Evolutionary conservation across 2,113 vertebrate species (phyloP).

Genomic region (Chamaea fasciata): DNA sequence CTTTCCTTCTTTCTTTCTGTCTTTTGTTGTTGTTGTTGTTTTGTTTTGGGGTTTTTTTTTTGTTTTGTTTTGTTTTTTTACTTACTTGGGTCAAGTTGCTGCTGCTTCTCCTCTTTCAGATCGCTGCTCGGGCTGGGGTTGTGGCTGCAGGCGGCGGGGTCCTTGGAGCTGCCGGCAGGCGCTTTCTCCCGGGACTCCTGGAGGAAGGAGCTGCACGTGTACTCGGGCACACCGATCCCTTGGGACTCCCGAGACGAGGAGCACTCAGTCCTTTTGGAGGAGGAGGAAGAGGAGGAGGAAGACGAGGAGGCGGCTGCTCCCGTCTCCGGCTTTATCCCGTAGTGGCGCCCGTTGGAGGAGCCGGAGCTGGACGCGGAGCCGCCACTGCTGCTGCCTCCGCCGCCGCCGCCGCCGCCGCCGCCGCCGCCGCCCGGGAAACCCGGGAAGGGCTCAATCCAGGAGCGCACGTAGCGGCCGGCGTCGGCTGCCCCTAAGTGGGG

Average conservation of each 20-base stretch:
- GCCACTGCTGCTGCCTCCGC: slow-evolving; percentile 40
- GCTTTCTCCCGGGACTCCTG: slow-evolving; percentile 82
- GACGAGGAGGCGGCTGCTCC: slow-evolving; percentile 73
- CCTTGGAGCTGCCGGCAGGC: slow-evolving; percentile 70
- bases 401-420: slow-evolving; percentile 5
- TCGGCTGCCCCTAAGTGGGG: slow-evolving; percentile 86
- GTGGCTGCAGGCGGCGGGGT: slow-evolving; percentile 79
- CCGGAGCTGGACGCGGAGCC: slow-evolving; percentile 54
- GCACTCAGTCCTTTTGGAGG: slow-evolving; percentile 84
- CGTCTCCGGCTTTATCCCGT: slow-evolving; percentile 86
- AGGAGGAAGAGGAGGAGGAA: slow-evolving; percentile 69
- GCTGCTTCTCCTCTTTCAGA: slow-evolving; percentile 91
- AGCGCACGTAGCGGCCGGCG: slow-evolving; percentile 88
- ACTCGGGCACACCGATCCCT: slow-evolving; percentile 78
- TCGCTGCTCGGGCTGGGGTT: slow-evolving; percentile 84
- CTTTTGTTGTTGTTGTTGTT: neutral
- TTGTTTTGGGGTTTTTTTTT: too few relatives aligned
- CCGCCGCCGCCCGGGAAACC: slow-evolving; percentile 76
- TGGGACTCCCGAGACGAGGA: slow-evolving; percentile 78
- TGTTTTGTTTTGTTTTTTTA: slow-evolving; percentile 37
- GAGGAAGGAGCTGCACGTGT: slow-evolving; percentile 77
- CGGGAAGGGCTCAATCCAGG: slow-evolving; percentile 92
- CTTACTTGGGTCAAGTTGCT: slow-evolving; percentile 99
- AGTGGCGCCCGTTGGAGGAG: slow-evolving; percentile 77
- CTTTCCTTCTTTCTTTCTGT: neutral